Percentiles rank a stretch among this genome's conserved stretches.
Evolutionary conservation across 2,888 invertebrate genomes (phyloP).

Genomic region (Tricholauxania praeusta): DNA sequence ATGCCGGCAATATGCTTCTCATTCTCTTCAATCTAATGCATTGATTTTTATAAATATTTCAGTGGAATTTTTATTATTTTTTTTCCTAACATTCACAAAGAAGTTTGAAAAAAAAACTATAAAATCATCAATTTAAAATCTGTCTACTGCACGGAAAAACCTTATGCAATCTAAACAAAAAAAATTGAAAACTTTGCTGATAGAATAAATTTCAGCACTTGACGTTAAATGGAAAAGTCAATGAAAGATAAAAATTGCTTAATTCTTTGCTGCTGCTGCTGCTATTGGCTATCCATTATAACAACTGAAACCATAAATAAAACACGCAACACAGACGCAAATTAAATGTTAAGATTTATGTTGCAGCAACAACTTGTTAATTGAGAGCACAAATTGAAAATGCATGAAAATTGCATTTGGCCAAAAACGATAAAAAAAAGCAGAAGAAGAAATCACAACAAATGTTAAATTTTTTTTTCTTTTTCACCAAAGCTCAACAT

Average conservation of each 20-base stretch:
- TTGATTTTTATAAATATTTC: constrained; percentile 4
- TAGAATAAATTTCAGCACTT: constrained; percentile 12
- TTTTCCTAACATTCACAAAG: constrained; percentile 13
- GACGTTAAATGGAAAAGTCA: constrained; percentile 16
- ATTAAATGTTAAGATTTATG: background rate
- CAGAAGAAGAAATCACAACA: background rate
- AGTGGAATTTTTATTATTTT: constrained; percentile 5
- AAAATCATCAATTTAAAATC: constrained; percentile 7
- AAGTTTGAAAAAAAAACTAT: background rate
- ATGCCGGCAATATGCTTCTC: too few species aligned
- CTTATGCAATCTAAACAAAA: too few species aligned
- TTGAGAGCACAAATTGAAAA: constrained; percentile 27
- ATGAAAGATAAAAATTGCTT: background rate
- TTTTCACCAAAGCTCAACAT: background rate
- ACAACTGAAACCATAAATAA: too few species aligned
- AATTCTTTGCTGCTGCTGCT: background rate
- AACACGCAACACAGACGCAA: too few species aligned
- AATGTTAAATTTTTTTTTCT: background rate
- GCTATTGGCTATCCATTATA: background rate
- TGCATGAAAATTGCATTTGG: constrained; percentile 11
- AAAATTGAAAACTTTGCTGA: background rate
- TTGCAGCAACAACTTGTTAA: constrained; percentile 28
- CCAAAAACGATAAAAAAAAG: background rate
- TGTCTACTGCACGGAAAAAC: too few species aligned
- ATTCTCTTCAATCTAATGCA: too few species aligned